A percentile compares a stretch with the other conserved stretches of the same genome.
Conservation (phyloP, 2,797 vertebrate genomes). For the Cygnus olor region DNA sequence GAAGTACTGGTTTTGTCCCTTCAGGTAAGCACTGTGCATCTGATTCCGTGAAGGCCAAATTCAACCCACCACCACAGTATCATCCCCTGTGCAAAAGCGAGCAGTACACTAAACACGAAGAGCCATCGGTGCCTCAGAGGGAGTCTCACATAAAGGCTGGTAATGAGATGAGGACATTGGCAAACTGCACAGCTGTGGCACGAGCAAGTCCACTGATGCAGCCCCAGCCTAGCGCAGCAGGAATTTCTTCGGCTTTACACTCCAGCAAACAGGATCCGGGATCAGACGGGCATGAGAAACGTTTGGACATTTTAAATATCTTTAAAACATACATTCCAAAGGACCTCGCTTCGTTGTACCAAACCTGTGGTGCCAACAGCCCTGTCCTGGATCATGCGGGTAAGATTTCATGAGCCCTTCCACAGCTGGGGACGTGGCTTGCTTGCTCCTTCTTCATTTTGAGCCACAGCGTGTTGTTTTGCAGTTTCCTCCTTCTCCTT, state of each 20-base stretch:
- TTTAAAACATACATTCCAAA: constrained; percentile 94
- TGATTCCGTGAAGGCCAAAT: constrained; percentile 81
- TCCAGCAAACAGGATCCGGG: constrained; percentile 81
- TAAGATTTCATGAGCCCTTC: constrained; percentile 70
- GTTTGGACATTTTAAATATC: constrained; percentile 87
- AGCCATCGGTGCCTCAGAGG: constrained; percentile 70
- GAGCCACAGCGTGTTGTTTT: not conserved
- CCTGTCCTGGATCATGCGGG: constrained; percentile 89
- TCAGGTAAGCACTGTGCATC: constrained; percentile 83
- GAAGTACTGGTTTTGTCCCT: constrained; percentile 81
- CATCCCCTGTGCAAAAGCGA: constrained; percentile 70
- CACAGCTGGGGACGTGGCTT: accelerated
- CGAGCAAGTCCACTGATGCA: constrained; percentile 55
- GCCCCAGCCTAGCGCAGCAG: constrained; percentile 44
- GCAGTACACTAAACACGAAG: constrained; percentile 68
- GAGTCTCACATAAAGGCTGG: constrained; percentile 67
- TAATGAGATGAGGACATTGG: constrained; percentile 71
- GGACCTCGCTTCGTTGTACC: constrained; percentile 91
- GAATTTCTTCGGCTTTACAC: constrained; percentile 56
- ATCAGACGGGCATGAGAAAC: constrained; percentile 82
- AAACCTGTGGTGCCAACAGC: constrained; percentile 90
- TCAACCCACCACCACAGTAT: constrained; percentile 63
- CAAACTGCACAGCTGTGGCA: constrained; percentile 48
- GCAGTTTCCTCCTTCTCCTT: not conserved
- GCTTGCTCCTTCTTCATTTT: not conserved